These are phyloP conservation scores for Eudyptes chrysolophus DNA, from an alignment of 2,113 vertebrate genomes.

Conservation along the genomic window DNA sequence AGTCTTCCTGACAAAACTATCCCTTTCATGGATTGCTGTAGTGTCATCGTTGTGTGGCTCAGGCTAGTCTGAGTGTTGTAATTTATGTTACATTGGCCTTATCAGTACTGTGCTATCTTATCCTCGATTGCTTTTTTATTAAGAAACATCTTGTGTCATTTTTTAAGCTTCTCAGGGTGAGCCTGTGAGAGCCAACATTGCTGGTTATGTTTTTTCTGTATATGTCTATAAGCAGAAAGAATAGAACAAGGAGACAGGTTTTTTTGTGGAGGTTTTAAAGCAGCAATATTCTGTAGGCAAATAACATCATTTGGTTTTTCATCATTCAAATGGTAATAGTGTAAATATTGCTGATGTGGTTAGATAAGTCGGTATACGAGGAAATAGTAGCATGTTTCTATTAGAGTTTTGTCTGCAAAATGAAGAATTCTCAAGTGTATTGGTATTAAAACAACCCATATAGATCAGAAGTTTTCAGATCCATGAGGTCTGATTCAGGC, in stretches of 20 bases:
- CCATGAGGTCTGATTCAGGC: not conserved
- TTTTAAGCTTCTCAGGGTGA: not conserved
- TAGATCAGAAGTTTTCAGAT: conserved; percentile 19
- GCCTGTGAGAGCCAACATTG: not conserved
- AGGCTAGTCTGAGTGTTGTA: not conserved
- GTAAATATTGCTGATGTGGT: not conserved
- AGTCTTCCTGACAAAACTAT: not conserved
- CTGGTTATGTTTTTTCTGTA: not conserved
- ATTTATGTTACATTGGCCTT: not conserved
- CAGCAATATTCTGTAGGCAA: not conserved
- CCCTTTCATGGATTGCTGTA: not conserved
- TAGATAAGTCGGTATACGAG: not conserved
- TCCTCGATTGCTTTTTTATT: not conserved
- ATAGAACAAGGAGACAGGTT: not conserved
- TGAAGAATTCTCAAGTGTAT: not conserved
- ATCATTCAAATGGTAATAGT: not conserved
- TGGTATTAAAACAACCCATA: not conserved
- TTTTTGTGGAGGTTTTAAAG: not conserved
- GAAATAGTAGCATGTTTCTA: not conserved
- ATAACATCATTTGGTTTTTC: not conserved
- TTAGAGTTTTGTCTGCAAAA: not conserved
- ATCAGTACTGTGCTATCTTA: not conserved
- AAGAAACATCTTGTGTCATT: not conserved
- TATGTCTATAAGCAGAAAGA: not conserved
- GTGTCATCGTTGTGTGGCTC: fast-evolving